Evolutionary conservation across 2,113 vertebrate genomes (phyloP).

Genomic region (Elaphurus davidianus): DNA sequence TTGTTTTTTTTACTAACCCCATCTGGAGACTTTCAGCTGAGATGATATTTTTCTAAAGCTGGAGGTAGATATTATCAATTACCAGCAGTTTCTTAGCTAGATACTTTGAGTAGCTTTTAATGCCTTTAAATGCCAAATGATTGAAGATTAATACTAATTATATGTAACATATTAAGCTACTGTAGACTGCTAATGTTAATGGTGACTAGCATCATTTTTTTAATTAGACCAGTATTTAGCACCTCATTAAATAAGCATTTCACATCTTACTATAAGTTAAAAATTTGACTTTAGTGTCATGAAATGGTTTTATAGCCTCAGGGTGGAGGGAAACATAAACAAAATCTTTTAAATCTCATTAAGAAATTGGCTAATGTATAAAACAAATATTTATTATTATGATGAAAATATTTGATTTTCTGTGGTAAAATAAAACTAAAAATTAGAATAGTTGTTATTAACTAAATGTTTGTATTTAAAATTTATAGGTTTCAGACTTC

Average conservation of each 20-base stretch:
- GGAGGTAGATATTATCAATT: slow-evolving; percentile 47
- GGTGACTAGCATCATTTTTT: slow-evolving; percentile 52
- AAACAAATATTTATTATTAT: slow-evolving; percentile 10
- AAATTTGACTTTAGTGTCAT: background rate
- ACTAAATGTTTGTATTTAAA: background rate
- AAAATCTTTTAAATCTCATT: background rate
- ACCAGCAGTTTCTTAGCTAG: slow-evolving; percentile 41
- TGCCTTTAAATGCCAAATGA: slow-evolving; percentile 58
- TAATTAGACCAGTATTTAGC: slow-evolving; percentile 46
- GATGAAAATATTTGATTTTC: background rate
- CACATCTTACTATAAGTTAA: background rate
- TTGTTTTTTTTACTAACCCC: background rate
- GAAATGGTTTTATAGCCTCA: background rate
- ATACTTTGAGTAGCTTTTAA: slow-evolving; percentile 51
- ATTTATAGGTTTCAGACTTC: background rate
- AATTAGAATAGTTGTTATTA: background rate
- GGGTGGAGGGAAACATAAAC: background rate
- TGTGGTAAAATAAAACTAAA: background rate
- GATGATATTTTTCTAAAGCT: slow-evolving; percentile 1
- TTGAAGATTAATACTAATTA: slow-evolving; percentile 66
- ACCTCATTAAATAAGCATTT: slow-evolving; percentile 29
- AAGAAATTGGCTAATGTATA: background rate
- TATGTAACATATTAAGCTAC: slow-evolving; percentile 48
- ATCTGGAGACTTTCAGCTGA: slow-evolving; percentile 32
- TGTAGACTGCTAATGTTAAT: background rate